Percentiles rank a stretch among this genome's conserved stretches.
These are phyloP conservation scores for Steatocranus sp. DNA, from an alignment of 2,797 vertebrate genomes.

Conservation along the genomic window DNA sequence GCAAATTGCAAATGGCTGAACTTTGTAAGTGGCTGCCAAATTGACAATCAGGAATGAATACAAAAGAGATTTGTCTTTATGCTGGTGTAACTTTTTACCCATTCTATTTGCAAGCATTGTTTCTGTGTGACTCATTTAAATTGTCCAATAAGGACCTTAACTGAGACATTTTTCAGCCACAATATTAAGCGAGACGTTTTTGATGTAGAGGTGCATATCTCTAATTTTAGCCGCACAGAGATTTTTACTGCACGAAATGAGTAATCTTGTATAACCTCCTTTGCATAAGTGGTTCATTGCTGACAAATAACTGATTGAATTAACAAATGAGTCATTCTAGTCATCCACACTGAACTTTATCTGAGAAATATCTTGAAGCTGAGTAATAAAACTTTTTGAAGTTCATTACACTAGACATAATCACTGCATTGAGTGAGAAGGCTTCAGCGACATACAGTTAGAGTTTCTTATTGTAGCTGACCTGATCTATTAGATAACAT, in stretches of 20 bases:
- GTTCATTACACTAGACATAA: constrained; percentile 9
- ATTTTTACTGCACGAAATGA: neutral
- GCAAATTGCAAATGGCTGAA: neutral
- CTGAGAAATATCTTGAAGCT: neutral
- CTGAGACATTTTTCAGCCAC: neutral
- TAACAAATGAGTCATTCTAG: neutral
- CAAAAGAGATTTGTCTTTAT: neutral
- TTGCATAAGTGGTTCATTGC: neutral
- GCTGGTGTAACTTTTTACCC: neutral
- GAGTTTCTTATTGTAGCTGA: constrained; percentile 36
- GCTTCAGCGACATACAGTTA: neutral
- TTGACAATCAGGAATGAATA: neutral
- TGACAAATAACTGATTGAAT: neutral
- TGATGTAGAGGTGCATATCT: neutral
- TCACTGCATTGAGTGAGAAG: neutral
- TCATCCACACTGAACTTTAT: neutral
- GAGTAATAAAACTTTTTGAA: constrained; percentile 2
- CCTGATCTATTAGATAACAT: constrained; percentile 53
- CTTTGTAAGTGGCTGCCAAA: neutral
- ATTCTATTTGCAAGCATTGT: neutral
- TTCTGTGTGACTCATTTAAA: neutral
- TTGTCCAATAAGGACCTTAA: neutral
- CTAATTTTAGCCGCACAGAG: neutral
- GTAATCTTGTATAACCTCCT: neutral
- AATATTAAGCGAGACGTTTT: neutral